A percentile compares a stretch with the other conserved stretches of the same genome.
phyloP scores from a whole-genome alignment of 2,797 vertebrate species.

The Echeneis naucrates region DNA sequence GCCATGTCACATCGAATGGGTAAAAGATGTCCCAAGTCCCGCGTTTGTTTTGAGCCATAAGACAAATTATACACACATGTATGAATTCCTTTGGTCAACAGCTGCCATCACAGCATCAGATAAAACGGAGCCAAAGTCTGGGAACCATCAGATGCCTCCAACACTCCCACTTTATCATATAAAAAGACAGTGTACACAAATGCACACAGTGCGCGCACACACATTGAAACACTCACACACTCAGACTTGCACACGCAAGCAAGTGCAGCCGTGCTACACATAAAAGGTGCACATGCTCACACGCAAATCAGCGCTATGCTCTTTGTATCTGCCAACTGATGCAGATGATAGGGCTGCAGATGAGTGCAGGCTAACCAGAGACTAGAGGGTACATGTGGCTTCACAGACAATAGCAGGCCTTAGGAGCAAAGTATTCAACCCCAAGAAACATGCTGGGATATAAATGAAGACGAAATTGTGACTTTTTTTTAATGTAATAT shows the following conservation, averaged over 20 bases:
- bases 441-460: conserved; percentile 38
- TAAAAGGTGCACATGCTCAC: conserved; percentile 72
- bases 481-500: neutral
- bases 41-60: conserved; percentile 79
- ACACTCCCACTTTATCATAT: conserved; percentile 67
- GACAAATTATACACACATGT: conserved; percentile 84
- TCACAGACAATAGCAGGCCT: conserved; percentile 61
- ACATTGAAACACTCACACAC: conserved; percentile 14
- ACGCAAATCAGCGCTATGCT: conserved; percentile 71
- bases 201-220: conserved; percentile 1
- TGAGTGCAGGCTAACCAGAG: conserved; percentile 69
- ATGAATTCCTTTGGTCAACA: conserved; percentile 84
- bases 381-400: conserved; percentile 61
- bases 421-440: conserved; percentile 35
- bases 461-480: conserved; percentile 35
- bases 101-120: conserved; percentile 83
- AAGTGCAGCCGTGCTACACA: conserved; percentile 51
- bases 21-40: conserved; percentile 66
- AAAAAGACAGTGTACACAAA: conserved; percentile 46
- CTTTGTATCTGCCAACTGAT: conserved; percentile 84
- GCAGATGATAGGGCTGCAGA: conserved; percentile 82
- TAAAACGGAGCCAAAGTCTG: conserved; percentile 81
- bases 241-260: conserved; percentile 28
- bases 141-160: conserved; percentile 79
- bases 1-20: conserved; percentile 60